phyloP scores from a whole-genome alignment of 1,140 invertebrate species.

The Drosophila kepulauana region DNA sequence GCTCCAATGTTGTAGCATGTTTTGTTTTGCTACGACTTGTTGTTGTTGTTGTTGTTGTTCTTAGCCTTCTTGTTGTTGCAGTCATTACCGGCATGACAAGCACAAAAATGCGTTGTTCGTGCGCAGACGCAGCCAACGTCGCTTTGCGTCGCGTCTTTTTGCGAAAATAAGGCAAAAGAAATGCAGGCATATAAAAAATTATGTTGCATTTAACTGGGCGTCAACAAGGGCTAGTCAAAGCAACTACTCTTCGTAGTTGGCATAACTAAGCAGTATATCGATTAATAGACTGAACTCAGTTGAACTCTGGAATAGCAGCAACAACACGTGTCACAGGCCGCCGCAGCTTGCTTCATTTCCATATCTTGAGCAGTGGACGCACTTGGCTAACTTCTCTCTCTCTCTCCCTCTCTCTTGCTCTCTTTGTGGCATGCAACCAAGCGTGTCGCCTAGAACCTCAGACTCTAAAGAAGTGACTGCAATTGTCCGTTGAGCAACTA shows the following conservation, averaged over 20 bases:
- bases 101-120: slow-evolving; percentile 80
- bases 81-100: slow-evolving; percentile 84
- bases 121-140: slow-evolving; percentile 59
- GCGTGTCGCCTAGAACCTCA: slow-evolving; percentile 48
- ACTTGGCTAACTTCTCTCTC: slow-evolving; percentile 37
- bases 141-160: slow-evolving; percentile 25
- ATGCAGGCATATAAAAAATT: slow-evolving; percentile 28
- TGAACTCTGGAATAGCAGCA: slow-evolving; percentile 49
- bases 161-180: slow-evolving; percentile 46
- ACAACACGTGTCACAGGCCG: slow-evolving; percentile 66
- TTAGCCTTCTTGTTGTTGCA: slow-evolving; percentile 51
- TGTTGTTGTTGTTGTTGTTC: slow-evolving; percentile 34
- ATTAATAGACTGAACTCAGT: slow-evolving; percentile 74
- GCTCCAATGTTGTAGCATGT: slow-evolving; percentile 74
- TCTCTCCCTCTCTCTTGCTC: background rate
- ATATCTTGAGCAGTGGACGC: slow-evolving; percentile 63
- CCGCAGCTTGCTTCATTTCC: slow-evolving; percentile 54
- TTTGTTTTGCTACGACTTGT: slow-evolving; percentile 39
- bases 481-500: slow-evolving; percentile 27
- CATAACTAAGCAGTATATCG: slow-evolving; percentile 56
- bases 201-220: slow-evolving; percentile 78
- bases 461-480: slow-evolving; percentile 5
- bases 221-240: slow-evolving; percentile 54
- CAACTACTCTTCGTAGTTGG: slow-evolving; percentile 41
- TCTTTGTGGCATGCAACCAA: slow-evolving; percentile 46